Evolutionary conservation across 2,113 vertebrate species (phyloP).

Genomic region (Oenanthe oenanthe): DNA sequence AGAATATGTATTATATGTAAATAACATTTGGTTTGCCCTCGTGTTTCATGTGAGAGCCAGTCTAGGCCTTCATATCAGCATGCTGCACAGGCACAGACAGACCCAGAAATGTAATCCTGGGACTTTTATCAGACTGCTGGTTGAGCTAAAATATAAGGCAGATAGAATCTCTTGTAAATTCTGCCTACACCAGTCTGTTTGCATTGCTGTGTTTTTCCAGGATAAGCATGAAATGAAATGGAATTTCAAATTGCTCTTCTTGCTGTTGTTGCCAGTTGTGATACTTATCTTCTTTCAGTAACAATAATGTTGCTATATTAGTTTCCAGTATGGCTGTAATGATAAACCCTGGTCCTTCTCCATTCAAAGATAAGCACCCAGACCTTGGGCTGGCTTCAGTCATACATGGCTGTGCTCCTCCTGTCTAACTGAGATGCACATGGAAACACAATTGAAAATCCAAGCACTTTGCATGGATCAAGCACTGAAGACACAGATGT

Average conservation of each 20-base stretch:
- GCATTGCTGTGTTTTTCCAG: slow-evolving; percentile 37
- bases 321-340: background rate
- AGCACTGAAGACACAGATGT: background rate
- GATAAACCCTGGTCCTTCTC: background rate
- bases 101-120: background rate
- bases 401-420: background rate
- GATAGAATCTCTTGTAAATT: slow-evolving; percentile 28
- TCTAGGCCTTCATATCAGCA: background rate
- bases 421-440: background rate
- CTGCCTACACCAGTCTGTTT: background rate
- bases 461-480: background rate
- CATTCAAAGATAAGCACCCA: background rate
- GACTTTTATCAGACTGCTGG: background rate
- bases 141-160: background rate
- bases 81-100: background rate
- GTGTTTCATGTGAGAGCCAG: background rate
- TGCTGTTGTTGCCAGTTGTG: background rate
- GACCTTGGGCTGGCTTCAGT: background rate
- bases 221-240: slow-evolving; percentile 43
- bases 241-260: slow-evolving; percentile 11
- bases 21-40: background rate
- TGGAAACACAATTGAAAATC: background rate
- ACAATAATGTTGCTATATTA: background rate
- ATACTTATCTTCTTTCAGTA: slow-evolving; percentile 4
- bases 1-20: background rate